These are phyloP conservation scores for Orthochromis malagaraziensis DNA, from an alignment of 2,113 vertebrate genomes.

Conservation along the genomic window DNA sequence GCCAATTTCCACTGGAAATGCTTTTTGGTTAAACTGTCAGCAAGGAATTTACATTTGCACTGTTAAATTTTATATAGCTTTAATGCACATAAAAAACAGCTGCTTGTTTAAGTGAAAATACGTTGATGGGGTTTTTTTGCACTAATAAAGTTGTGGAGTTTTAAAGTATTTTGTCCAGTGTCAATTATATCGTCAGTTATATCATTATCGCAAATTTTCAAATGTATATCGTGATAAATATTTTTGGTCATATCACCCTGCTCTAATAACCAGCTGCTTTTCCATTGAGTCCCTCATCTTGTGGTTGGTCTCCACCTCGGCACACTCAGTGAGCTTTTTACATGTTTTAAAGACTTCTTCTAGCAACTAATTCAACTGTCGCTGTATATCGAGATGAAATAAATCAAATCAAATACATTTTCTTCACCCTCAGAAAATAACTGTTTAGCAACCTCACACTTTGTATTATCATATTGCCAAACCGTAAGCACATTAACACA, in stretches of 20 bases:
- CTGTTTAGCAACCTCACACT: not conserved
- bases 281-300: not conserved
- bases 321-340: not conserved
- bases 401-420: not conserved
- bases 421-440: not conserved
- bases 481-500: not conserved
- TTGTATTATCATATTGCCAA: not conserved
- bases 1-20: not conserved
- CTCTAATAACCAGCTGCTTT: not conserved
- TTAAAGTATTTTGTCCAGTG: not conserved
- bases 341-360: not conserved
- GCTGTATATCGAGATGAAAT: not conserved
- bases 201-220: not conserved
- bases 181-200: not conserved
- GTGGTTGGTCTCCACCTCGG: not conserved
- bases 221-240: not conserved
- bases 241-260: not conserved
- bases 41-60: not conserved
- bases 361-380: not conserved
- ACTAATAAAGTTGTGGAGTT: not conserved
- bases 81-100: not conserved
- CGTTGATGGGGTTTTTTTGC: rapidly evolving
- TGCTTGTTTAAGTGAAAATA: not conserved
- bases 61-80: not conserved
- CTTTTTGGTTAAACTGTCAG: not conserved